Conservation (phyloP, 2,113 vertebrate genomes). For the Leuciscus idus region DNA sequence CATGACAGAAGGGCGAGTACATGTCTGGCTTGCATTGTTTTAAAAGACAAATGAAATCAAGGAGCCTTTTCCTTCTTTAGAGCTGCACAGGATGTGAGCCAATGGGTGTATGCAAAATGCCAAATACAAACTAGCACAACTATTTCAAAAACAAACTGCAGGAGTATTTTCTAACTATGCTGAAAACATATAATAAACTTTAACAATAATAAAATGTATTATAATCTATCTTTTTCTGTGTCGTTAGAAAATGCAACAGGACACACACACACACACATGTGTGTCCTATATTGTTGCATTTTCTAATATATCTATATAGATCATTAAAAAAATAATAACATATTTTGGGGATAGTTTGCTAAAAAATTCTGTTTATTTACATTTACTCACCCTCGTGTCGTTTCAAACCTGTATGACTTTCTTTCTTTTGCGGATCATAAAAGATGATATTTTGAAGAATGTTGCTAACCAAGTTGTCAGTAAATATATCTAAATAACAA, state of each 20-base stretch:
- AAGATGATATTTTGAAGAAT: no score
- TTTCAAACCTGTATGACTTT: no score
- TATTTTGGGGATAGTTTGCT: no score
- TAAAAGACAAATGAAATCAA: slow-evolving; percentile 41
- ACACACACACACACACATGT: no score
- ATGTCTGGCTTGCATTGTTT: slow-evolving; percentile 40
- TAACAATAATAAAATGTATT: neutral
- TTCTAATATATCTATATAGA: no score
- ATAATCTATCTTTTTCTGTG: neutral
- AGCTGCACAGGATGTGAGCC: slow-evolving; percentile 37
- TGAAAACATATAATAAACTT: neutral
- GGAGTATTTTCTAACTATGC: neutral
- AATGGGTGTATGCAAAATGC: slow-evolving; percentile 16
- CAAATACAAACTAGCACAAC: neutral
- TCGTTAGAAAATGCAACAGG: neutral
- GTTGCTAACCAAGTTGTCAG: no score
- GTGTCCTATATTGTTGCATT: no score
- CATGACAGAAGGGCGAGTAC: slow-evolving; percentile 32
- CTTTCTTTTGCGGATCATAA: no score
- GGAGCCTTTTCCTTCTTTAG: slow-evolving; percentile 49
- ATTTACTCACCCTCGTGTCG: no score
- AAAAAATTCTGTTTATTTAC: no score
- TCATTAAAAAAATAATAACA: no score
- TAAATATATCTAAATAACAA: no score
- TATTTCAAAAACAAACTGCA: neutral